Conservation (phyloP, 2,888 invertebrate genomes). For the Lepas anatifera region DNA sequence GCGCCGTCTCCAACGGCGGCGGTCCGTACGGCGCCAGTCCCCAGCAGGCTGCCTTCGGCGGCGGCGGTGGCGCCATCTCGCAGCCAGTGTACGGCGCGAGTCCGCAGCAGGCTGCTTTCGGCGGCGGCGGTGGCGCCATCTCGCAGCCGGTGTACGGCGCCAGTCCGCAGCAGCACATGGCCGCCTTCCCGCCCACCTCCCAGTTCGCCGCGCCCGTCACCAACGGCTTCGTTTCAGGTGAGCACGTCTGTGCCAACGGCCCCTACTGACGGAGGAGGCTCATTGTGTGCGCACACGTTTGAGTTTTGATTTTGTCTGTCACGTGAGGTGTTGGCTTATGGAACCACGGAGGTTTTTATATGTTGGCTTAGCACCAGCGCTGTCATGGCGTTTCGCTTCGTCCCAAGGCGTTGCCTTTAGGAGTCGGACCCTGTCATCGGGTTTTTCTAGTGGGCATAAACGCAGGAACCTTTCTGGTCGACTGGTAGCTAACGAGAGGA, state of each 20-base stretch:
- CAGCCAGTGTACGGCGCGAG: conserved; percentile 6
- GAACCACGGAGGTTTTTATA: too few species aligned
- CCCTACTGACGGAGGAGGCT: too few species aligned
- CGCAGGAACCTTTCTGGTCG: too few species aligned
- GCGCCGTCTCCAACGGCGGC: neutral
- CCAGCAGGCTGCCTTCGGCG: neutral
- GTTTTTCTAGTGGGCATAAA: too few species aligned
- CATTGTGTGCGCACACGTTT: too few species aligned
- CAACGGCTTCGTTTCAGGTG: neutral
- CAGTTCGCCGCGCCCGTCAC: neutral
- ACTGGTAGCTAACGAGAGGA: too few species aligned
- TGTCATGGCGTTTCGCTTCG: too few species aligned
- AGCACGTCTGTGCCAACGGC: neutral
- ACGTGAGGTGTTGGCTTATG: too few species aligned
- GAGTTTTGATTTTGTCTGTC: too few species aligned
- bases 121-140: neutral
- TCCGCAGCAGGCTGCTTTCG: neutral
- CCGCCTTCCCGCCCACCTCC: neutral
- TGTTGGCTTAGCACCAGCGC: too few species aligned
- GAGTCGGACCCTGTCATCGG: too few species aligned
- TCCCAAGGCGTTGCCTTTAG: too few species aligned
- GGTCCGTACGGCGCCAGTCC: conserved; percentile 1
- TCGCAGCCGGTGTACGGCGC: neutral
- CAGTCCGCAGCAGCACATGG: neutral
- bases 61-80: neutral